These are phyloP conservation scores for Chiridota heheva DNA, from an alignment of 35 echinoderm and acorn worm genomes.

Conservation along the genomic window DNA sequence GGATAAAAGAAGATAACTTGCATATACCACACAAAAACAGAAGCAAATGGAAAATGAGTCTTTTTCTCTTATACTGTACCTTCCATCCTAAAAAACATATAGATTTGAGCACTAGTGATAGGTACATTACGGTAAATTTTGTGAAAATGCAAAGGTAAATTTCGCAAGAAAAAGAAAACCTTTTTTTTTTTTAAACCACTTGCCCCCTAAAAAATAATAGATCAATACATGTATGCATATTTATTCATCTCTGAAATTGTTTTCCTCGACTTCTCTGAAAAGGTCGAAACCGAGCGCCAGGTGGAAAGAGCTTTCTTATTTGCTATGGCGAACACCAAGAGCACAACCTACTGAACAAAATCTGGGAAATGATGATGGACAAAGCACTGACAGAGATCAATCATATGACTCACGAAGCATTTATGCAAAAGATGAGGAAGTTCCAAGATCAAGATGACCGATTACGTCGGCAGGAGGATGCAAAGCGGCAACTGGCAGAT, in stretches of 20 bases:
- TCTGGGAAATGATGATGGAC: conserved; percentile 16
- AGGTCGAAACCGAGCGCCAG: conserved; percentile 22
- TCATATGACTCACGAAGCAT: neutral
- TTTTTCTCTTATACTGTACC: too few relatives aligned
- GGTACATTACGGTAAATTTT: too few relatives aligned
- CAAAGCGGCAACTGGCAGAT: neutral
- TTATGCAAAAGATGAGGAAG: neutral
- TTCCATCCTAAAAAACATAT: too few relatives aligned
- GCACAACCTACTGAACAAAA: conserved; percentile 7
- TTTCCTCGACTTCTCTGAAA: neutral
- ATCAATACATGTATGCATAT: too few relatives aligned
- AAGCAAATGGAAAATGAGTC: too few relatives aligned
- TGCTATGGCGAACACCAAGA: conserved; percentile 41
- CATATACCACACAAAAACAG: too few relatives aligned
- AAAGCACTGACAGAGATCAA: conserved; percentile 21
- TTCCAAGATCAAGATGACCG: conserved; percentile 5
- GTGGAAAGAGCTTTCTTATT: conserved; percentile 33
- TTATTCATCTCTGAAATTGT: neutral
- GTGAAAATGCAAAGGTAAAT: too few relatives aligned
- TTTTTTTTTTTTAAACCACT: too few relatives aligned
- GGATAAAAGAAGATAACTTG: too few relatives aligned
- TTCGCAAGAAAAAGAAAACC: too few relatives aligned
- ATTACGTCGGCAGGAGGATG: neutral
- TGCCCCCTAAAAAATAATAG: too few relatives aligned
- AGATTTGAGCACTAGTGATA: too few relatives aligned